Percentiles rank a stretch among this genome's conserved stretches.
Conservation (phyloP, 2,113 vertebrate genomes). For the Hemiprocne comata region DNA sequence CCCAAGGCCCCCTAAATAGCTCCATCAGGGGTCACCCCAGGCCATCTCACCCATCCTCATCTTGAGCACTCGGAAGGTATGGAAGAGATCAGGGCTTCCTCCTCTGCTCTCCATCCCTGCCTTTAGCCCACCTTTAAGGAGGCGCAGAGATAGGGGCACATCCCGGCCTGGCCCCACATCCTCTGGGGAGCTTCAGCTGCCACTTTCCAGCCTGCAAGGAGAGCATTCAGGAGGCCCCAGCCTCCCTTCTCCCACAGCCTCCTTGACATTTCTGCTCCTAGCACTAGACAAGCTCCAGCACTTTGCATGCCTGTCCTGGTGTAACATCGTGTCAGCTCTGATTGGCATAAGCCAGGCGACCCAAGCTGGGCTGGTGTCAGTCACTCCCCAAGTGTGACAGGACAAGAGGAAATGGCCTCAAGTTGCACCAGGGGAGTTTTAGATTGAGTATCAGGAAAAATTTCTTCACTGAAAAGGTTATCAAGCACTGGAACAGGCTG, state of each 20-base stretch:
- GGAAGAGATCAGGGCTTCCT: not conserved
- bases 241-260: not conserved
- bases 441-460: no score
- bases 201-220: not conserved
- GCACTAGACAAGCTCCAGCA: not conserved
- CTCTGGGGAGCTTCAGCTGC: not conserved
- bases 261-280: not conserved
- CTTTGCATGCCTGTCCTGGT: rapidly evolving
- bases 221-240: not conserved
- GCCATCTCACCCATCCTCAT: rapidly evolving
- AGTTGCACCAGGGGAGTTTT: no score
- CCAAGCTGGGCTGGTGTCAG: not conserved
- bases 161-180: not conserved
- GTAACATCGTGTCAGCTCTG: not conserved
- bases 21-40: rapidly evolving
- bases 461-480: no score
- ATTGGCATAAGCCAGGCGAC: rapidly evolving
- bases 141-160: rapidly evolving
- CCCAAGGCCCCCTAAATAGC: rapidly evolving
- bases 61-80: not conserved
- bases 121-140: not conserved
- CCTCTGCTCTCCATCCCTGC: not conserved
- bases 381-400: not conserved
- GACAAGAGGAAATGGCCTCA: not conserved
- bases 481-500: no score